Base-by-base conservation (phyloP, 2,797 vertebrate genomes). In the Coregonus sp. region DNA sequence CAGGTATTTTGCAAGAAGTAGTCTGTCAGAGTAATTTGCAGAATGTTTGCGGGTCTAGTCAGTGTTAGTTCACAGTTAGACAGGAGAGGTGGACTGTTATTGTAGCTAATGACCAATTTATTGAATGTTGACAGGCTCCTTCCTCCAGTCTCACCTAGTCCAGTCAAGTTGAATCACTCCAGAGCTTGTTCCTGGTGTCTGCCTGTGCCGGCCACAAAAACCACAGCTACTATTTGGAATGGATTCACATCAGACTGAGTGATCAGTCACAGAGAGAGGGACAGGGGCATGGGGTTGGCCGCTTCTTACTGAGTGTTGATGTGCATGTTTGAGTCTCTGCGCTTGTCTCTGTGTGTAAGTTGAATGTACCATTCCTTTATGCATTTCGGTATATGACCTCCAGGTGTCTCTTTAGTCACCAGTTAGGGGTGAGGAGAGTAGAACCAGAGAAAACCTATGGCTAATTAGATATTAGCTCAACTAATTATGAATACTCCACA, bases 91-190 rank as follows among this genome's bases (percentile, higher is more conserved):
- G 40, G 40, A 47, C 40, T 47, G 40, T 47, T 47, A 47, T 47
- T 47, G 40, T 47, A 47, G 40, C 40, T 47, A 47, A 47, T 47
- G 40, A 47, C 40, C 40, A 47, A 12, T 47, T 11, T 47, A 47
- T 47, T 47, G 47, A 52, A n/a, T 47, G 56, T 18, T 47, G 72
- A 47, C 69, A 70, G 69, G 9, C 29, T 47, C 68, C 6, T 3
- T 7, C 18, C 5, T 20, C 20, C 7, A 63, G 33, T 74, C 61
- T 74, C 31, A 66, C 6, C 56, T 33, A 37, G 78, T 66, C 81
- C 37, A 86, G 79, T 86, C 87, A 83, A 37, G 73, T 61, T 84
- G 86, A 92, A 82, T 90, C 90, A 87, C 61, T 78, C 69, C 65
- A 54, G 16, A 33, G 1, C 1, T 72, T 50, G 70, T 1, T 33